These are phyloP conservation scores for Dynastes maya DNA, from an alignment of 2,888 invertebrate genomes.

Conservation along the genomic window DNA sequence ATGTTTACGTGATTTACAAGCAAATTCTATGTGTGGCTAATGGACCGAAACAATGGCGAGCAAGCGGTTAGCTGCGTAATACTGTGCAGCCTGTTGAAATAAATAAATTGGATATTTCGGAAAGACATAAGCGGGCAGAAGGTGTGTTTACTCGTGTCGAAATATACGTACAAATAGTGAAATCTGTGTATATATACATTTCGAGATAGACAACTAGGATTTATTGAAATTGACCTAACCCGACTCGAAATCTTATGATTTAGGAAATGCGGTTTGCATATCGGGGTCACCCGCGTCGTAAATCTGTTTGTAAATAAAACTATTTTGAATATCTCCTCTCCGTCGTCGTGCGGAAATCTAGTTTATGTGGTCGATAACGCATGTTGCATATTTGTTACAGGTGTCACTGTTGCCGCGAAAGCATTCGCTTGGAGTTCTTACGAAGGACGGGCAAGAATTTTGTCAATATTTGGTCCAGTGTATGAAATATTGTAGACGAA, in stretches of 20 bases:
- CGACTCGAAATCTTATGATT: not conserved
- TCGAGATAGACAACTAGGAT: not conserved
- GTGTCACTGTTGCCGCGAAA: not conserved
- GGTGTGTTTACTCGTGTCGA: no score
- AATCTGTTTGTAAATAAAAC: conserved; percentile 24
- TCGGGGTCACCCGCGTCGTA: conserved; percentile 10
- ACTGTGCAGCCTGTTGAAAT: no score
- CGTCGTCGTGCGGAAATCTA: not conserved
- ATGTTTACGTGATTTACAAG: no score
- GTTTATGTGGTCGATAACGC: conserved; percentile 8
- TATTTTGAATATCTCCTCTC: conserved; percentile 8
- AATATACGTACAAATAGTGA: not conserved
- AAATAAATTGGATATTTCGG: no score
- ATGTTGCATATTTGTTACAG: not conserved
- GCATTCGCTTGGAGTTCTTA: not conserved
- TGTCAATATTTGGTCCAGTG: not conserved
- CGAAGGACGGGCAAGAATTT: not conserved
- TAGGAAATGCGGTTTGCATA: conserved; percentile 17
- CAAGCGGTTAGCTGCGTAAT: no score
- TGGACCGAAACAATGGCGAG: no score
- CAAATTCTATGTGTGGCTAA: no score
- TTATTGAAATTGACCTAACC: conserved; percentile 24
- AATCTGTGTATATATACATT: not conserved
- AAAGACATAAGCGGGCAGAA: no score
- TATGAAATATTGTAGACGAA: not conserved